Evolutionary conservation across 2,113 vertebrate genomes (phyloP).

Genomic region (Notiomystis cincta): DNA sequence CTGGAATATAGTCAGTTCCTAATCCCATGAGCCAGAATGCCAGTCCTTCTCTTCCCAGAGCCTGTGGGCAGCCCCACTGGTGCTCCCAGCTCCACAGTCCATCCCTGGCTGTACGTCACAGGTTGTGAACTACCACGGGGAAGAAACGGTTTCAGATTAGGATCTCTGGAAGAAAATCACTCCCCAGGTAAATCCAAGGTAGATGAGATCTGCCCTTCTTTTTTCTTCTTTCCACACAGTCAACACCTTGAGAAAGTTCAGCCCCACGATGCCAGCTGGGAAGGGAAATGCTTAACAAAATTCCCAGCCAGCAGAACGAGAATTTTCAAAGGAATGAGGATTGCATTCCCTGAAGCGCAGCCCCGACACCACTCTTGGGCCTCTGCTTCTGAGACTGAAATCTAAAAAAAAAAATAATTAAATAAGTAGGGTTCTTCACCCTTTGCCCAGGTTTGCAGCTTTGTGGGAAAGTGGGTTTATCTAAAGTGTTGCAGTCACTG

Average conservation of each 20-base stretch:
- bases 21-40: not conserved
- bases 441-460: not conserved
- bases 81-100: not conserved
- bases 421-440: not conserved
- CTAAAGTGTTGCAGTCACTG: not conserved
- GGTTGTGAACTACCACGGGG: rapidly evolving
- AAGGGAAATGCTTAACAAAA: constrained; percentile 27
- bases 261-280: not conserved
- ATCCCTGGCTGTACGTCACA: rapidly evolving
- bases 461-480: constrained; percentile 4
- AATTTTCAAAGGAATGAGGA: constrained; percentile 48
- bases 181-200: not conserved
- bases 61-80: not conserved
- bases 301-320: not conserved
- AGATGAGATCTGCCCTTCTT: not conserved
- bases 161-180: constrained; percentile 34
- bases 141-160: not conserved
- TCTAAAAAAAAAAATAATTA: not conserved
- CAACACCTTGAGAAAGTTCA: constrained; percentile 39
- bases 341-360: not conserved
- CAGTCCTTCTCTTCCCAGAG: not conserved
- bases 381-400: constrained; percentile 7
- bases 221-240: not conserved
- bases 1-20: not conserved
- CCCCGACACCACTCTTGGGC: not conserved